Conservation (phyloP, 2,113 vertebrate species). For the Phasianus colchicus region DNA sequence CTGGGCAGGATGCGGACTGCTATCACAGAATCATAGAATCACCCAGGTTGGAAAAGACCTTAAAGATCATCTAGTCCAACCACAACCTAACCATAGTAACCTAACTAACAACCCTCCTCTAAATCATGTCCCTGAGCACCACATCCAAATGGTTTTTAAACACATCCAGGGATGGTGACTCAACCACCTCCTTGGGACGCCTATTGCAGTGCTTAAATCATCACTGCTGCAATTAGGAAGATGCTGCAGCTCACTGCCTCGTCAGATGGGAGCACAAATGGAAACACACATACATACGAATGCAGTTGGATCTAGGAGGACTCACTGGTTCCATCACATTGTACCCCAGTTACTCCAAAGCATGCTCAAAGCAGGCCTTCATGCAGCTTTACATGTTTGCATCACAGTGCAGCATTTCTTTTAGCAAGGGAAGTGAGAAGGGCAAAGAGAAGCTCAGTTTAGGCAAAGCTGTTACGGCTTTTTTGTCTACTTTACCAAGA, state of each 20-base stretch:
- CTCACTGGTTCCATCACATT: rapidly evolving
- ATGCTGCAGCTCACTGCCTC: not conserved
- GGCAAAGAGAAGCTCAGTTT: not conserved
- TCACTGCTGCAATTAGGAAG: rapidly evolving
- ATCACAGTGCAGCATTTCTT: not conserved
- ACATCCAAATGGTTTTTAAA: no score
- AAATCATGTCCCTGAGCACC: no score
- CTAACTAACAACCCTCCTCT: no score
- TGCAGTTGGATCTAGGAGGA: rapidly evolving
- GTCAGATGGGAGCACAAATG: not conserved
- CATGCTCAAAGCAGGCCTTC: not conserved
- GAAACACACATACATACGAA: rapidly evolving
- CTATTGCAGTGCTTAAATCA: not conserved
- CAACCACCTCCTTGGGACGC: no score
- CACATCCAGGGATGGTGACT: no score
- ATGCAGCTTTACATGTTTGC: rapidly evolving
- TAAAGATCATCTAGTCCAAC: no score
- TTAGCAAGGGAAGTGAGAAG: rapidly evolving
- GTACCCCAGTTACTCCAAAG: not conserved
- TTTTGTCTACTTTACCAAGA: not conserved
- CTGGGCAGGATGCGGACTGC: not conserved
- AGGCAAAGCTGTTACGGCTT: not conserved
- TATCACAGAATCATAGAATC: not conserved
- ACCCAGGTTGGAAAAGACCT: no score
- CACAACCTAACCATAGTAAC: no score